These are phyloP conservation scores for Galbula dea DNA, from an alignment of 2,113 vertebrate species.

Conservation along the genomic window DNA sequence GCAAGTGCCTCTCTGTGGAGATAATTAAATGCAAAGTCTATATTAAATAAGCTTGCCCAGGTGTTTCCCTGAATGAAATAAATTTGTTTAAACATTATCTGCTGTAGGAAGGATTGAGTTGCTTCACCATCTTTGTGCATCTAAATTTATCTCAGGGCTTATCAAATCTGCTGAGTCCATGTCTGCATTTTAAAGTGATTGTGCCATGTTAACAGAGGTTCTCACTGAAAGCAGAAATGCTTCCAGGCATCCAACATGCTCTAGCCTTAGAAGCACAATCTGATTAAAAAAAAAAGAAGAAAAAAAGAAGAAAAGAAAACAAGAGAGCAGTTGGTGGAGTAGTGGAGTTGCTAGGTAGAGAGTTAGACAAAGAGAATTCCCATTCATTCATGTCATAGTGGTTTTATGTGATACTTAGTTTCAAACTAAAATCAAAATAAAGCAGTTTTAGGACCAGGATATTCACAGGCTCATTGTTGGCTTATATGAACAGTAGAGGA, in stretches of 20 bases:
- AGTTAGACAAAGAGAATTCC: background rate
- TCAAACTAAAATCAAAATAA: background rate
- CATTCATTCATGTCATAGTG: background rate
- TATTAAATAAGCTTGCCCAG: conserved; percentile 51
- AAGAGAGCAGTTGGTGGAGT: background rate
- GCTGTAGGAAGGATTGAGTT: conserved; percentile 40
- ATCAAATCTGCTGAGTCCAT: conserved; percentile 32
- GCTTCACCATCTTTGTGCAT: conserved; percentile 21
- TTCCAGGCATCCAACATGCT: background rate
- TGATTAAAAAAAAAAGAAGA: background rate
- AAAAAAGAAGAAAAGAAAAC: background rate
- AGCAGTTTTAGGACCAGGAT: background rate
- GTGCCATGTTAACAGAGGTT: background rate
- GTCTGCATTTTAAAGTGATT: conserved; percentile 26
- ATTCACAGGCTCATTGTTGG: background rate
- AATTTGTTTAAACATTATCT: conserved; percentile 57
- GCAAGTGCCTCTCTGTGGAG: background rate
- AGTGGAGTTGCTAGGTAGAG: background rate
- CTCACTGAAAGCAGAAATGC: background rate
- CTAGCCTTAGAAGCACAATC: background rate
- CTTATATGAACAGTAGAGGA: background rate
- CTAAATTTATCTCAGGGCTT: conserved; percentile 49
- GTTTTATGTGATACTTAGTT: background rate
- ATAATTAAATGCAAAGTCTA: conserved; percentile 56
- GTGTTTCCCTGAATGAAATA: conserved; percentile 35